Base-by-base conservation (phyloP, 2,113 vertebrate species). In the Fregetta grallaria region DNA sequence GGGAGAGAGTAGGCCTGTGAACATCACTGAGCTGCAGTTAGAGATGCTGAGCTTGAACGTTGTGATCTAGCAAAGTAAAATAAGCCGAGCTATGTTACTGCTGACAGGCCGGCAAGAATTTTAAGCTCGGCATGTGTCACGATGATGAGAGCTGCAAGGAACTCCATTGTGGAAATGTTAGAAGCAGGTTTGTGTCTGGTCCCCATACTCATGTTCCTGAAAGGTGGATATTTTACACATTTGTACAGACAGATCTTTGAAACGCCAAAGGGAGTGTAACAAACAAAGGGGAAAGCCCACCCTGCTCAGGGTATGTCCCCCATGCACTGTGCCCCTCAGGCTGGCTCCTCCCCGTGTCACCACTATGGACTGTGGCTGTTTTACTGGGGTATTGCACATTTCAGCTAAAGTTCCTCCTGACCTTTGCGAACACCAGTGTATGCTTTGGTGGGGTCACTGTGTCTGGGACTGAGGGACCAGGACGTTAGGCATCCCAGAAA, bases 391-490 rank as follows among this genome's bases (percentile, higher is more conserved):
- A 38, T 4, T 59, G 80, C 65, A 34, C 10, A 0, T 81, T 58
- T 10, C 45, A 58, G 18, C 11, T 7, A 3, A n/a, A 15, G 23
- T 27, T 47, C 34, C 63, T 63, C 44, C 13, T 7, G 20, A 25
- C 26, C 13, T 38, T 49, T 7, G 20, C 32, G 89, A 36, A 19
- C 58, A 30, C 16, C 10, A 17, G 0, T 0, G 0, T 34, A 36
- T 6, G 10, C 30, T 75, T 68, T 74, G 50, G 10, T 56, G 34
- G 6, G 11, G 23, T 55, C 10, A 1, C 7, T 40, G 27, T 3
- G 2, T 36, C n/a, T 50, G 53, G 50, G 22, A 12, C 45, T 66
- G 38, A 71, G 27, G 22, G 25, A 44, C 19, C 30, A 38, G 50
- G 42, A 30, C 4, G 2, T 70, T 38, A 11, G 32, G 3, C 38